Evolutionary conservation across 2,888 invertebrate species (phyloP), one percentile per base, ranked within the genome.

Genomic region (Nephrocerus scutellatus): DNA sequence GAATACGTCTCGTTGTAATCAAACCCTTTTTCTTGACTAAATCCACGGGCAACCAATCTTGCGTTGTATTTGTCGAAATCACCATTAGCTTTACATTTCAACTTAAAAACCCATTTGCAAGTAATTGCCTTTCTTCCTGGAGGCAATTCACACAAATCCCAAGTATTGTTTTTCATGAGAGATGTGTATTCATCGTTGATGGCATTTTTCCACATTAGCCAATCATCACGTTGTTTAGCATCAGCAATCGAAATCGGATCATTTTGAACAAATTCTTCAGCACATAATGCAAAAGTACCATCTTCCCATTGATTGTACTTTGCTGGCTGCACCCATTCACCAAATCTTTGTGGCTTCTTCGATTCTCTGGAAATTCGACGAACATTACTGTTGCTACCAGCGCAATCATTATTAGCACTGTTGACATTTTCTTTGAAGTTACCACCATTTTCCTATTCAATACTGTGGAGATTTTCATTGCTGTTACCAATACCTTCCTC

Each of bases 121-220:
- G 16, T 6, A 18, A 32, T 16, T 8, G 28, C 25, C 20, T 36
- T 30, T 30, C 30, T 13, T 13, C 10, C 33, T 10, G 19, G 22
- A 24, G 40, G 40, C 4, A 35, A 12, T 13, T 47, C 44, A 7
- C 30, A 25, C 7, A 48, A 19, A 6, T 18, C 41, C 51, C 53
- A 49, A 6, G 50, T 44, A 16, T 40, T 14, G 32, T 51, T 50
- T 36, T 48, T 42, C 13, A 41, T 38, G 7, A 53, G 30, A 6
- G 49, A 48, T n/a, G 21, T 33, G 15, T 48, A 36, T 25, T 42
- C 42, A 9, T 35, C 30, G 7, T 39, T 20, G 18, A 42, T 52
- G 28, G 55, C 54, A 26, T 19, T 39, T 12, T 37, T 13, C 37
- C 37, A 37, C 9, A 14, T 12, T 19, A 12, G 15, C 29, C 29